Conservation (phyloP, 2,113 vertebrate genomes). For the Alces alces region DNA sequence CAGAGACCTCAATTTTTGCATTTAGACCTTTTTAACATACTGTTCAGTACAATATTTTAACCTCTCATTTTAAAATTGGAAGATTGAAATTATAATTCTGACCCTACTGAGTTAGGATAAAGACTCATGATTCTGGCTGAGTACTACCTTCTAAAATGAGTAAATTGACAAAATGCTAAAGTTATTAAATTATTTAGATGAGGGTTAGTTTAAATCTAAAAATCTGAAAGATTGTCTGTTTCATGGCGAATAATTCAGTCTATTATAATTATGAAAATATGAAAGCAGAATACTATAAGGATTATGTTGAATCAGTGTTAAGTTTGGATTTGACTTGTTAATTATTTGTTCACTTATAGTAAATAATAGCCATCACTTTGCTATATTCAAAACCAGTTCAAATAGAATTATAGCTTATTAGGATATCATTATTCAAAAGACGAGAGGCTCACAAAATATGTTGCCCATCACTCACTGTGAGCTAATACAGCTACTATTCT, state of each 20-base stretch:
- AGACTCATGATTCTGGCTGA: slow-evolving; percentile 49
- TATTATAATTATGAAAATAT: not conserved
- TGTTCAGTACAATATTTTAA: slow-evolving; percentile 76
- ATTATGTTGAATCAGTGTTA: not conserved
- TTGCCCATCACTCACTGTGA: not conserved
- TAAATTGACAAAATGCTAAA: slow-evolving; percentile 65
- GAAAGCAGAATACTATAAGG: not conserved
- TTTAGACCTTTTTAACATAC: slow-evolving; percentile 73
- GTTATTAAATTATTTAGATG: slow-evolving; percentile 40
- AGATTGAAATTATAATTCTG: slow-evolving; percentile 72
- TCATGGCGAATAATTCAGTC: not conserved
- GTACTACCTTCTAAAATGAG: slow-evolving; percentile 54
- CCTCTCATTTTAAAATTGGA: slow-evolving; percentile 73
- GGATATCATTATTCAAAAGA: not conserved
- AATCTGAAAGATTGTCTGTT: no score
- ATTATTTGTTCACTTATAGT: not conserved
- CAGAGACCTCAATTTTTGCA: slow-evolving; percentile 79
- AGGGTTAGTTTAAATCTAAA: slow-evolving; percentile 19
- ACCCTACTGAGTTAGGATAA: slow-evolving; percentile 40
- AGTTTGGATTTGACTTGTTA: not conserved
- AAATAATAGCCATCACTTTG: not conserved
- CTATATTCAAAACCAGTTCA: not conserved
- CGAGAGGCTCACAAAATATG: not conserved
- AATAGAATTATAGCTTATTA: not conserved
- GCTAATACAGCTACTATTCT: not conserved